Base-by-base conservation (phyloP, 2,797 vertebrate genomes). In the Phrynocephalus forsythii region DNA sequence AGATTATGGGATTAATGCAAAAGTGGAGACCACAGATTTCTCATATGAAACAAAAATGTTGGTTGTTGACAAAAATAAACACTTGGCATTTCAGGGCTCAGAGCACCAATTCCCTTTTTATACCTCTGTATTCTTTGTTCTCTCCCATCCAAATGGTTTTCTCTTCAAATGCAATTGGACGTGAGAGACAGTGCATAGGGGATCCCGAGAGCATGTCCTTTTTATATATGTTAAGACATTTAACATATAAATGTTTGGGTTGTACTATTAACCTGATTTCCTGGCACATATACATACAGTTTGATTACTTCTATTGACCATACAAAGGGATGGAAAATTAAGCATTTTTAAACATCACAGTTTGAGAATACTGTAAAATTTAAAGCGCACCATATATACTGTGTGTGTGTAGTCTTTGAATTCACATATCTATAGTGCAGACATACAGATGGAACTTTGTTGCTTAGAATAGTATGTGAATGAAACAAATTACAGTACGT, bases 401-500 rank as follows among this genome's bases (percentile, higher is more conserved):
- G 6, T 26, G 38, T 44, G 38, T 38, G 38, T 44, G 38, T 63
- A 38, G 52, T 13, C 63, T 63, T 63, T 63, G 63, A 63, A 38
- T 4, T 33, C n/a, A 30, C 9, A 33, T 79, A 33, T 63, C 18
- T 26, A 48, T 63, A 16, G 26, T 75, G 44, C 44, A 10, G 20
- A 50, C 67, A 15, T 63, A 63, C 24, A n/a, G 16, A 6, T 60
- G 24, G 6, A 26, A 38, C 16, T 52, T 72, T 86, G 26, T 68
- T 72, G 18, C 5, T 72, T 72, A 26, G 26, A 44, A 71, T 8
- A 28, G 48, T 24, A 71, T 9, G 56, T 69, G 24, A 22, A 5
- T 30, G 33, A 67, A 75, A 84, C 10, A 28, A 69, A 72, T 86
- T 86, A 86, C 10, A 33, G 30, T 26, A n/a, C n/a, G n/a, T n/a